phyloP scores from a whole-genome alignment of 2,797 vertebrate genomes.

The Leptatherina wallacei region DNA sequence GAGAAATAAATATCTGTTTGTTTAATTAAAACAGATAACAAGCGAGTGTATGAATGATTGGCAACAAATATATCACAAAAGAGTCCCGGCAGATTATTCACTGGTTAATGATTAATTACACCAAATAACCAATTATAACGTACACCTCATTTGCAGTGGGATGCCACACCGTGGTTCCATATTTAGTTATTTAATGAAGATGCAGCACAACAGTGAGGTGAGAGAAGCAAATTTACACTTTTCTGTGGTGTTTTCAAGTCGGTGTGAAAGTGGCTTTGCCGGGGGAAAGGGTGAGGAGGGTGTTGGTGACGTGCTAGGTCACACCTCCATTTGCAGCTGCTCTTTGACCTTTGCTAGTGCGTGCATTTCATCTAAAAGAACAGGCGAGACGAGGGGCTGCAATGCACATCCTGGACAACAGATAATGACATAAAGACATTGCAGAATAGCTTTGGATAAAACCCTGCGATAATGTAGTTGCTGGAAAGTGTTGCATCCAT shows the following conservation, averaged over 20 bases:
- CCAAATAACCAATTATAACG: background rate
- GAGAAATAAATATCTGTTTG: background rate
- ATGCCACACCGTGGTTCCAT: conserved; percentile 12
- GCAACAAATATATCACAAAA: background rate
- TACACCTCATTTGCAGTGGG: background rate
- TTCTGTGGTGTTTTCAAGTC: conserved; percentile 30
- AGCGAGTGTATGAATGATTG: background rate
- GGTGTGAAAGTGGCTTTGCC: conserved; percentile 52
- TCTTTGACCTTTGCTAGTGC: conserved; percentile 16
- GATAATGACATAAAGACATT: background rate
- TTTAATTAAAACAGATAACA: conserved; percentile 18
- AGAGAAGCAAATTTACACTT: conserved; percentile 47
- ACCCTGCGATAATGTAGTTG: background rate
- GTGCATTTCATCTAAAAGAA: background rate
- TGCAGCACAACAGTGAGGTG: conserved; percentile 8
- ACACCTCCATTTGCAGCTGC: conserved; percentile 41
- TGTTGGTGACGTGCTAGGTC: conserved; percentile 36
- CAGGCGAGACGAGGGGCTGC: background rate
- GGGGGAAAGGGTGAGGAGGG: conserved; percentile 17
- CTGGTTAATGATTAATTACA: background rate
- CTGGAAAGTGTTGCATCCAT: background rate
- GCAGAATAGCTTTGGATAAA: no score
- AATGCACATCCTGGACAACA: background rate
- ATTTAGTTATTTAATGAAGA: conserved; percentile 51
- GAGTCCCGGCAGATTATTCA: background rate